These are phyloP conservation scores for Dioctria linearis DNA, from an alignment of 2,888 invertebrate genomes.

Conservation along the genomic window DNA sequence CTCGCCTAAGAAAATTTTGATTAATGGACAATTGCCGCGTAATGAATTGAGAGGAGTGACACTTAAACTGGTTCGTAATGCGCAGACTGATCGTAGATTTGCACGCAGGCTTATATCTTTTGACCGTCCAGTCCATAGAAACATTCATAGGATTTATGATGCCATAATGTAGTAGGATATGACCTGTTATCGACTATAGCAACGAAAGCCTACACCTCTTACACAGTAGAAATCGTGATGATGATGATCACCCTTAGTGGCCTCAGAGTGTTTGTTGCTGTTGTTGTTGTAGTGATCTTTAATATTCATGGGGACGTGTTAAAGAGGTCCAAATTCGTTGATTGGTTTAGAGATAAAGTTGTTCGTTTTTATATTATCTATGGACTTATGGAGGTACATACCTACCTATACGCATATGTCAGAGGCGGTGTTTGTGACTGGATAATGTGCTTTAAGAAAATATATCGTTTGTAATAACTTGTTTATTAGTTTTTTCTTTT, in stretches of 20 bases:
- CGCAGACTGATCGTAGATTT: constrained; percentile 12
- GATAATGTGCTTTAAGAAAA: too few relatives aligned
- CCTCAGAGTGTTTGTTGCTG: too few relatives aligned
- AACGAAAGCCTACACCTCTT: constrained; percentile 8
- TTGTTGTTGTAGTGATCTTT: not conserved
- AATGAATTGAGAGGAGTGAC: constrained; percentile 55
- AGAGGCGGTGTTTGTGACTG: too few relatives aligned
- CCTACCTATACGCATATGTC: too few relatives aligned
- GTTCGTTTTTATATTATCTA: not conserved
- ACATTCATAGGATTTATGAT: constrained; percentile 22
- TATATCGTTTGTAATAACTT: too few relatives aligned
- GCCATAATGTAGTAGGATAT: constrained; percentile 19
- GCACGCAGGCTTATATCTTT: constrained; percentile 27
- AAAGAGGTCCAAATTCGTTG: constrained; percentile 7
- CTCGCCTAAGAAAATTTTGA: constrained; percentile 38
- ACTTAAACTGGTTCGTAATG: constrained; percentile 48
- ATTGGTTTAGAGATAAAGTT: constrained; percentile 2
- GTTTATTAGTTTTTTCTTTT: too few relatives aligned
- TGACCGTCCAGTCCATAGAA: constrained; percentile 8
- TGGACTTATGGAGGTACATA: not conserved
- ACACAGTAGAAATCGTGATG: not conserved
- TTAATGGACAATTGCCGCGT: constrained; percentile 51
- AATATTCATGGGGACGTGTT: constrained; percentile 4
- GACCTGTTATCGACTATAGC: constrained; percentile 6
- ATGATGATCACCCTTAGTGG: not conserved